Evolutionary conservation across 2,797 vertebrate species (phyloP).

Genomic region (Oryzias dopingdopingensis): DNA sequence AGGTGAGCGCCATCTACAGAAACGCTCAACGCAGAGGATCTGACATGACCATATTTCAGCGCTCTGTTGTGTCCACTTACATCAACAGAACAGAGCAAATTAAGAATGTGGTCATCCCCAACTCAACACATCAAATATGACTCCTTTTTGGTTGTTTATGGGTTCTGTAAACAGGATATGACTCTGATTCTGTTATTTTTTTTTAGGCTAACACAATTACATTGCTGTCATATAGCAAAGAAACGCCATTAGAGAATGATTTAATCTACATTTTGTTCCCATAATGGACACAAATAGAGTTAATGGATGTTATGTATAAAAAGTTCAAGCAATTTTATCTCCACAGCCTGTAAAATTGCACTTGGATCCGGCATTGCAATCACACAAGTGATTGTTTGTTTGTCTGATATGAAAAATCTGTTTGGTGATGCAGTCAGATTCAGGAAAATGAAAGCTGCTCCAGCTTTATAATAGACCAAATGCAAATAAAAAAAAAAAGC

Average conservation of each 20-base stretch:
- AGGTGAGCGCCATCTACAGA: slow-evolving; percentile 80
- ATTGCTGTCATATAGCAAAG: slow-evolving; percentile 8
- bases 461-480: too few relatives aligned
- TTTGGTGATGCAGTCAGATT: too few relatives aligned
- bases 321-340: slow-evolving; percentile 7
- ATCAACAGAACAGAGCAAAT: slow-evolving; percentile 66
- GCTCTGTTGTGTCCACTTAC: slow-evolving; percentile 67
- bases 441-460: too few relatives aligned
- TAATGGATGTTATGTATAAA: slow-evolving; percentile 11
- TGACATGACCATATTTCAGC: slow-evolving; percentile 60
- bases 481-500: too few relatives aligned
- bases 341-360: slow-evolving; percentile 3
- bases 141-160: slow-evolving; percentile 1
- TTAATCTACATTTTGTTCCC: not conserved
- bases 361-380: not conserved
- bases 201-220: slow-evolving; percentile 7
- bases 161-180: slow-evolving; percentile 2
- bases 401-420: not conserved
- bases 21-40: slow-evolving; percentile 61
- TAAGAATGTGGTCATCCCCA: slow-evolving; percentile 48
- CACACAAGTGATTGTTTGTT: not conserved
- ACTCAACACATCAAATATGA: slow-evolving; percentile 17
- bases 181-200: slow-evolving; percentile 6
- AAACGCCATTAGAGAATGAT: slow-evolving; percentile 4
- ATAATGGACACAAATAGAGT: slow-evolving; percentile 5